phyloP scores from a whole-genome alignment of 2,888 invertebrate species.

The Danaus chrysippus region DNA sequence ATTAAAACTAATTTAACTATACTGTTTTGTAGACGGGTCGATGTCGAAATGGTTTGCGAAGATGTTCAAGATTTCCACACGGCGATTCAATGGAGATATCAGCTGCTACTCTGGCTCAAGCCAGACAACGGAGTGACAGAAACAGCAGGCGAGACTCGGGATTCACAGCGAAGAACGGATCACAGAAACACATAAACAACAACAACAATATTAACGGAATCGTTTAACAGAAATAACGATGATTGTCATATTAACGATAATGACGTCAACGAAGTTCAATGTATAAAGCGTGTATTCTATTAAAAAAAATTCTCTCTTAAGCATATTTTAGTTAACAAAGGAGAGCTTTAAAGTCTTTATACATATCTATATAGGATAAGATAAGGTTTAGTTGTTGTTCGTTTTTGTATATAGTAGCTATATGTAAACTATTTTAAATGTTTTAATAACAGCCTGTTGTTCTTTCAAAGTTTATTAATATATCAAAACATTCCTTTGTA shows the following conservation, averaged over 20 bases:
- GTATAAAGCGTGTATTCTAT: slow-evolving; percentile 10
- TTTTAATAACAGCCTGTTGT: not conserved
- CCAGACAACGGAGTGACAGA: slow-evolving; percentile 52
- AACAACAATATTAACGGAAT: slow-evolving; percentile 62
- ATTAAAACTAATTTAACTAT: not conserved
- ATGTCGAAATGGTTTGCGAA: slow-evolving; percentile 52
- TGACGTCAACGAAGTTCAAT: slow-evolving; percentile 7
- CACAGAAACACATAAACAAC: slow-evolving; percentile 59
- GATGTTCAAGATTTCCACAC: slow-evolving; percentile 66
- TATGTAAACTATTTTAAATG: not conserved
- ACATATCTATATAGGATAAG: slow-evolving; percentile 50
- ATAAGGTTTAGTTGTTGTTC: slow-evolving; percentile 17
- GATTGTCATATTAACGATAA: not conserved
- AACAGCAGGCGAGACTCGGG: slow-evolving; percentile 54
- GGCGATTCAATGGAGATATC: slow-evolving; percentile 75
- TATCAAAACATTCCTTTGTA: not conserved
- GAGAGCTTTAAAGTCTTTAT: slow-evolving; percentile 61
- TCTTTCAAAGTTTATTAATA: not conserved
- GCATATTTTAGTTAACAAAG: slow-evolving; percentile 34
- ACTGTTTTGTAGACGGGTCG: slow-evolving; percentile 52
- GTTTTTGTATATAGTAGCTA: slow-evolving; percentile 23
- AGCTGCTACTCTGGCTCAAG: slow-evolving; percentile 65
- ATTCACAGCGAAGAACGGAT: slow-evolving; percentile 50
- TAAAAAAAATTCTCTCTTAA: slow-evolving; percentile 17
- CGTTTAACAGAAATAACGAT: slow-evolving; percentile 16